Base-by-base conservation (phyloP, 2,888 invertebrate species). In the Andrena praecox region DNA sequence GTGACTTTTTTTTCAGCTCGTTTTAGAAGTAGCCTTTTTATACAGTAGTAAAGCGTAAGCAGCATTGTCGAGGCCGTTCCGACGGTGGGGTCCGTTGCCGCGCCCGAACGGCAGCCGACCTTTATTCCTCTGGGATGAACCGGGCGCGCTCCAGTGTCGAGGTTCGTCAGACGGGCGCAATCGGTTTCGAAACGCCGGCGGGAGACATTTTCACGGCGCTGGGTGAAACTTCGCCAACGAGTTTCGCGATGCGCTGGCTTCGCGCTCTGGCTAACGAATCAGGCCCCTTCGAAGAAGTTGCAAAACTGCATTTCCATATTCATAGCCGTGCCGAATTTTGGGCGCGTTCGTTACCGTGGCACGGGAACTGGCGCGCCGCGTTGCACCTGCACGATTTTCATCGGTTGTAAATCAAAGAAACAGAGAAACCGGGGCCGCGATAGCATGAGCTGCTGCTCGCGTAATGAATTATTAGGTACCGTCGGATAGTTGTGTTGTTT, bases 371-470 rank as follows among this genome's bases (percentile, higher is more conserved):
- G 20, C 10, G 24, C 56, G 24, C 2, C 63, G 50, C 33, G 78
- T 63, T 64, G 35, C 42, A 70, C n/a, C 35, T 16, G 68, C 52
- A 29, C 33, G 33, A 24, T 64, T 75, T 69, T 56, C 75, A 69
- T 69, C 52, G 70, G 80, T 5, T 66, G 77, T 77, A 77, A 71
- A 80, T 77, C 80, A 77, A 80, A 71, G 77, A 77, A 80, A 77
- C 33, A 66, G 60, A 54, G 60, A 16, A 62, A 77, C 33, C 29
- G 6, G n/a, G 69, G 66, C 29, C 50, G 78, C 74, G 69, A 75
- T 75, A 79, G 42, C 78, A 24, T 6, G 24, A 66, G 64, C 62
- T 62, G 42, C 79, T 52, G 52, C 62, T 35, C 20, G 31, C 69
- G 76, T 69, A 79, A 79, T 79, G 78, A 79, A 79, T 79, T 79